These are phyloP conservation scores for Urocolius indicus DNA, from an alignment of 2,113 vertebrate species.

Conservation along the genomic window DNA sequence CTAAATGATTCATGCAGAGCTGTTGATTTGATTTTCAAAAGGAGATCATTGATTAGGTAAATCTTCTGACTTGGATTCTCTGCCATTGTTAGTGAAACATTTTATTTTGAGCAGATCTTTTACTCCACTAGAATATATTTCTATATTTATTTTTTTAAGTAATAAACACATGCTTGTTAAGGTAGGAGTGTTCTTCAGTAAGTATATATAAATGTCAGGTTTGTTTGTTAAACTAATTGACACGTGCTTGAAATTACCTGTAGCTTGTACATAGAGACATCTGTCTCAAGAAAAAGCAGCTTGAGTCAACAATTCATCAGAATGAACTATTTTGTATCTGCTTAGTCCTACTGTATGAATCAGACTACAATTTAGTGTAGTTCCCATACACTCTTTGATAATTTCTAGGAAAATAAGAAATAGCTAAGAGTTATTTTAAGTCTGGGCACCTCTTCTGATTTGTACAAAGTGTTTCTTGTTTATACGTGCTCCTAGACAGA, in stretches of 20 bases:
- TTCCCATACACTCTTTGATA: background rate
- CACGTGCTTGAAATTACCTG: background rate
- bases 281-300: background rate
- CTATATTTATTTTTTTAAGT: background rate
- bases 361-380: background rate
- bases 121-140: background rate
- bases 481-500: background rate
- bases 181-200: background rate
- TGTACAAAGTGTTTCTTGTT: background rate
- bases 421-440: background rate
- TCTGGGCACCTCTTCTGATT: background rate
- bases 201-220: background rate
- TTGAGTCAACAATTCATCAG: background rate
- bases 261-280: background rate
- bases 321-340: background rate
- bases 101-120: background rate
- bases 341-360: background rate
- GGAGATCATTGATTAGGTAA: slow-evolving; percentile 19
- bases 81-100: background rate
- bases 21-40: slow-evolving; percentile 49
- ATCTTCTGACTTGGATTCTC: background rate
- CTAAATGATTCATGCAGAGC: slow-evolving; percentile 45
- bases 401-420: background rate
- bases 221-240: background rate
- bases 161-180: background rate